Conservation (phyloP, 2,113 vertebrate genomes). For the Falco punctatus region DNA sequence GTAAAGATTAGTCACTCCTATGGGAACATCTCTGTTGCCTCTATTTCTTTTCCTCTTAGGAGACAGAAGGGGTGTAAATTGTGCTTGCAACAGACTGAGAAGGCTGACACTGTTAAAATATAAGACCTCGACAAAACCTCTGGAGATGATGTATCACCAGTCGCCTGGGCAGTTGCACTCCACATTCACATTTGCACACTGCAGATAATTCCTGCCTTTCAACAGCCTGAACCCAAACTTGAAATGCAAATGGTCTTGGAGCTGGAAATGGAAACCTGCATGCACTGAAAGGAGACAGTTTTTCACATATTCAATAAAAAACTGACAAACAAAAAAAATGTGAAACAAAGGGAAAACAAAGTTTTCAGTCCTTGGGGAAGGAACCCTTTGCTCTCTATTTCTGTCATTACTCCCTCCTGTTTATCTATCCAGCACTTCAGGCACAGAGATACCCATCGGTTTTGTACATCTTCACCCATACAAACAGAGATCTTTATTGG, state of each 20-base stretch:
- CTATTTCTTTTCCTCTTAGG: slow-evolving; percentile 37
- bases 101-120: slow-evolving; percentile 60
- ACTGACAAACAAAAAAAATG: neutral
- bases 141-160: slow-evolving; percentile 44
- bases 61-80: slow-evolving; percentile 60
- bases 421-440: neutral
- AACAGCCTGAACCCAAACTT: slow-evolving; percentile 4
- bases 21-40: slow-evolving; percentile 32
- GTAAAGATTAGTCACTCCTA: slow-evolving; percentile 52
- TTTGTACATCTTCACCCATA: neutral
- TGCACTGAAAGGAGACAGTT: neutral
- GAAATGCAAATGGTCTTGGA: neutral
- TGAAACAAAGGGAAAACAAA: neutral
- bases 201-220: slow-evolving; percentile 16
- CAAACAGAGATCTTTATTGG: neutral
- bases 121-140: slow-evolving; percentile 46
- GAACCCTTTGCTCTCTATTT: neutral
- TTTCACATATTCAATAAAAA: neutral
- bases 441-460: neutral
- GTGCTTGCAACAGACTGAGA: slow-evolving; percentile 32
- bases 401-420: neutral
- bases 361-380: neutral
- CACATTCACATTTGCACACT: slow-evolving; percentile 14
- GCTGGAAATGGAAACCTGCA: neutral
- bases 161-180: slow-evolving; percentile 27